A percentile compares a stretch with the other conserved stretches of the same genome.
Evolutionary conservation across 1,140 invertebrate species (phyloP).

Genomic region (Eueides isabella): DNA sequence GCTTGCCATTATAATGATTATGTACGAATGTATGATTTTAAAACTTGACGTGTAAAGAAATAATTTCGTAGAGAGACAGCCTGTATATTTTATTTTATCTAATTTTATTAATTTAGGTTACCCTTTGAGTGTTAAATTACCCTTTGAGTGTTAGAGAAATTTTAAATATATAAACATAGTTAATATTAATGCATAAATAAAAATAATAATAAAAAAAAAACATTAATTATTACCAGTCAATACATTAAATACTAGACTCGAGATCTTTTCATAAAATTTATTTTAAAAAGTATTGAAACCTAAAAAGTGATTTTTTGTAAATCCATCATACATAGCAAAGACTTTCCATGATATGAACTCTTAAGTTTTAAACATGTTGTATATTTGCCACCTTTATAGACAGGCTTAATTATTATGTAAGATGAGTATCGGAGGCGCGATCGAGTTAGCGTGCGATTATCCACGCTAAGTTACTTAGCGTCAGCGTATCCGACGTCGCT

Average conservation of each 20-base stretch:
- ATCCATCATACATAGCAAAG: too few relatives aligned
- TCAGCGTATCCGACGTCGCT: constrained; percentile 36
- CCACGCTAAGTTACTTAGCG: constrained; percentile 61
- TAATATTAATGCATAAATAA: too few relatives aligned
- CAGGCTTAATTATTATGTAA: constrained; percentile 23
- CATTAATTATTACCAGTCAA: too few relatives aligned
- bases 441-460: constrained; percentile 60
- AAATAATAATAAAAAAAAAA: too few relatives aligned
- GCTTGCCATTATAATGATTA: constrained; percentile 3
- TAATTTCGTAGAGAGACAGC: background rate
- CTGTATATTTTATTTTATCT: background rate
- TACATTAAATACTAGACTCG: too few relatives aligned
- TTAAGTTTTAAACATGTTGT: background rate
- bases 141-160: too few relatives aligned
- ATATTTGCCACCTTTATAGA: constrained; percentile 6
- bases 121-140: too few relatives aligned
- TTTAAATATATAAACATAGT: too few relatives aligned
- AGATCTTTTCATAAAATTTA: too few relatives aligned
- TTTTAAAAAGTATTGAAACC: too few relatives aligned
- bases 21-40: background rate
- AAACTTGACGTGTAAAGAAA: background rate
- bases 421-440: constrained; percentile 15
- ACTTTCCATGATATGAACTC: background rate
- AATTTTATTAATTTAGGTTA: too few relatives aligned
- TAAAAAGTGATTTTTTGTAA: too few relatives aligned